These are phyloP conservation scores for Brachirus orientalis DNA, from an alignment of 2,113 vertebrate species.

Conservation along the genomic window DNA sequence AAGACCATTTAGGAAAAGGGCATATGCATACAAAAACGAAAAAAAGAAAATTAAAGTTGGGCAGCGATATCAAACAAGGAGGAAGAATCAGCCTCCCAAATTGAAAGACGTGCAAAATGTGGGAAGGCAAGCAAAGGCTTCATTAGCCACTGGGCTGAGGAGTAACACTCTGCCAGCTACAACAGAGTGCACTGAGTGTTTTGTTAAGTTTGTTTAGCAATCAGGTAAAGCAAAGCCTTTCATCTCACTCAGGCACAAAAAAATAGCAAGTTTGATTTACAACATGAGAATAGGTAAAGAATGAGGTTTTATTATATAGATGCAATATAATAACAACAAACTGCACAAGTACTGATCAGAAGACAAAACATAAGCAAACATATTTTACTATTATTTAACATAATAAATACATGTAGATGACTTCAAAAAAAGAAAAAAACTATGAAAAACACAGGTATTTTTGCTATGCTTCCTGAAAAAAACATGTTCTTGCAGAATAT, in stretches of 20 bases:
- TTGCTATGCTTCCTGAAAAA: no score
- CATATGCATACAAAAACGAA: constrained; percentile 19
- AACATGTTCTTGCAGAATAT: no score
- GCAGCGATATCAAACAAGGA: constrained; percentile 13
- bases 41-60: constrained; percentile 21
- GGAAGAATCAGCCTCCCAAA: constrained; percentile 41
- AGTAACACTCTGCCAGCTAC: constrained; percentile 14
- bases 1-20: constrained; percentile 10
- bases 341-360: no score
- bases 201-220: constrained; percentile 21
- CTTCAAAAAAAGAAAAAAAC: no score
- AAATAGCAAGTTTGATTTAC: constrained; percentile 15
- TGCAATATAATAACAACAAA: no score
- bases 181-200: constrained; percentile 15
- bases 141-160: constrained; percentile 44
- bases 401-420: no score
- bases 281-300: constrained; percentile 1
- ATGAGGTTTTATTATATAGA: no score
- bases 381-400: no score
- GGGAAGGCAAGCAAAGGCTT: constrained; percentile 37
- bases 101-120: constrained; percentile 45
- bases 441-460: no score
- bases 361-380: no score
- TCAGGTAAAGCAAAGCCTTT: constrained; percentile 6
- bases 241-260: constrained; percentile 20